Base-by-base conservation (phyloP, 2,113 vertebrate genomes). In the Agelaius phoeniceus region DNA sequence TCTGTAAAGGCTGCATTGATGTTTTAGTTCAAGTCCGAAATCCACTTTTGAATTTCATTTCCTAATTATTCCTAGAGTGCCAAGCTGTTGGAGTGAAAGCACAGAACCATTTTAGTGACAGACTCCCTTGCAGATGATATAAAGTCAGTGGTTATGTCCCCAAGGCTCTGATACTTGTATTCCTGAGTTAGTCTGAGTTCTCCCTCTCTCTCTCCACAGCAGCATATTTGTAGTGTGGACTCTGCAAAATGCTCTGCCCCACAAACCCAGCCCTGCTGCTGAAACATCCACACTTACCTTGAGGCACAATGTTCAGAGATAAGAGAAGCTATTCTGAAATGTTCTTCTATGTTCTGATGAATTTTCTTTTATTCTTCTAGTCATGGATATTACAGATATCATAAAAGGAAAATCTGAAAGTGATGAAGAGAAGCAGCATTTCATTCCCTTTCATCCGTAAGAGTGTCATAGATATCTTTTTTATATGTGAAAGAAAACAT, bases 301-400 rank as follows among this genome's bases (percentile, higher is more conserved):
- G 23, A 93, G 44, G 55, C n/a, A 68, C 24, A 61, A 19, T 31
- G 52, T 54, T 58, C 12, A n/a, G 3, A 54, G 68, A 43, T 48
- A 52, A 63, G 37, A 63, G 8, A 37, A 75, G 17, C 23, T 54
- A 19, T 71, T 89, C 84, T 86, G 20, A 28, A 41, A 37, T 13
- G 7, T 6, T 71, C 8, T 90, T 41, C 8, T 15, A 14, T 49
- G 20, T 85, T 62, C 37, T 81, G 13, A 71, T 83, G 6, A 3
- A 48, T 79, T 91, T 91, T 96, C 82, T 90, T 73, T 78, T 80
- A 30, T 69, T 79, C 69, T 74, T 89, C 86, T 94, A 99, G 99
- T 99, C 93, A 99, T 99, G 99, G 99, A 99, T 96, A 99, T 99
- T 95, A 99, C 98, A 73, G 99, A 99, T 92, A 97, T 99, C 89